phyloP scores from a whole-genome alignment of 1,140 invertebrate genomes.

The Ceratoteleas bidentatus region DNA sequence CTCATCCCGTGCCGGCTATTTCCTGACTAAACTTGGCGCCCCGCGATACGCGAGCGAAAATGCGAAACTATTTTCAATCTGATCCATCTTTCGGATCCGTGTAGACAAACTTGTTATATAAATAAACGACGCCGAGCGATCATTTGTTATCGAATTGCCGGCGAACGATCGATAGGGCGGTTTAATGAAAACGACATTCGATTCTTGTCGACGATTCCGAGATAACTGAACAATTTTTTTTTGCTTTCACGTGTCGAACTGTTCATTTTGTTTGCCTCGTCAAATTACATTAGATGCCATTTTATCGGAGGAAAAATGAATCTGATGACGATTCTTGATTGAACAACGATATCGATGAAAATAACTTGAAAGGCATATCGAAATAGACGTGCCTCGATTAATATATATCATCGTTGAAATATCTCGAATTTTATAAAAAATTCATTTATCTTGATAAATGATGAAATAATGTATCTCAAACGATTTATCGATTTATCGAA shows the following conservation, averaged over 20 bases:
- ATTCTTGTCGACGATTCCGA: not conserved
- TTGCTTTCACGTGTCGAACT: too few relatives aligned
- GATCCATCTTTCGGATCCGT: constrained; percentile 25
- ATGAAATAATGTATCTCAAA: not conserved
- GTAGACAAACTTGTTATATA: constrained; percentile 30
- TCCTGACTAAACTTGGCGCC: constrained; percentile 25
- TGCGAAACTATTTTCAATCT: constrained; percentile 48
- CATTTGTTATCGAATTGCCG: constrained; percentile 17
- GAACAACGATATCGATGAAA: too few relatives aligned
- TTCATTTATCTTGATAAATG: too few relatives aligned
- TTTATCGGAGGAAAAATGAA: too few relatives aligned
- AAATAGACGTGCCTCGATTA: too few relatives aligned
- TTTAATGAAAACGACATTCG: constrained; percentile 18
- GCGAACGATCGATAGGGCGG: not conserved
- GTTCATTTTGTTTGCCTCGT: too few relatives aligned
- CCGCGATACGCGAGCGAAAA: constrained; percentile 17
- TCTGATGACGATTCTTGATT: too few relatives aligned
- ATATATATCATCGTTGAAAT: too few relatives aligned
- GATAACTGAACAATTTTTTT: not conserved
- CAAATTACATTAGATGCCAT: too few relatives aligned
- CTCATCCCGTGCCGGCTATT: constrained; percentile 19
- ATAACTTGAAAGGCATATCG: too few relatives aligned
- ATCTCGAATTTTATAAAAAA: too few relatives aligned
- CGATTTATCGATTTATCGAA: not conserved
- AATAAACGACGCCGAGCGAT: constrained; percentile 16